Evolutionary conservation across 2,113 vertebrate species (phyloP).

Genomic region (Gambusia affinis): DNA sequence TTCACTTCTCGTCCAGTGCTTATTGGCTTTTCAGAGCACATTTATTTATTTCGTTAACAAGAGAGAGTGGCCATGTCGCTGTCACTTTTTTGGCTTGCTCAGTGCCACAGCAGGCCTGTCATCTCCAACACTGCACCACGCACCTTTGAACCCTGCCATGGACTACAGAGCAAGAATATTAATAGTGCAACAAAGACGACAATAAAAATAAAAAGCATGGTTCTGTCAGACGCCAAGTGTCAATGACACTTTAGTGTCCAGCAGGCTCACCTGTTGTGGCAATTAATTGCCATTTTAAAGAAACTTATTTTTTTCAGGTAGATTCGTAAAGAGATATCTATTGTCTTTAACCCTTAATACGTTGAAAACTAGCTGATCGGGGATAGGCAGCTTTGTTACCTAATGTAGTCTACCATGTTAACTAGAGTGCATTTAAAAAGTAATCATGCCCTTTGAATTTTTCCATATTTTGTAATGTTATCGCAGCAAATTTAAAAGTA

Average conservation of each 20-base stretch:
- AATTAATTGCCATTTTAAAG: not conserved
- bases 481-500: not conserved
- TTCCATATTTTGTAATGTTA: not conserved
- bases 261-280: constrained; percentile 22
- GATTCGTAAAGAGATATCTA: not conserved
- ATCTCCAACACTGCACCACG: constrained; percentile 67
- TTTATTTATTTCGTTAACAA: constrained; percentile 83
- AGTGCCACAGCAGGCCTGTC: constrained; percentile 71
- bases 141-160: constrained; percentile 69
- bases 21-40: constrained; percentile 81
- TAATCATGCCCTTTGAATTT: not conserved
- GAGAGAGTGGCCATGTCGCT: constrained; percentile 68
- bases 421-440: not conserved
- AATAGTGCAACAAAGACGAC: constrained; percentile 70
- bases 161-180: constrained; percentile 69
- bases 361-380: no score
- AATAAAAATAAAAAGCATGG: constrained; percentile 60
- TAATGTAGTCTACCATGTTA: not conserved
- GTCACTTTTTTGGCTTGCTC: constrained; percentile 76
- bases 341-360: not conserved
- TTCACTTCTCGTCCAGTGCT: constrained; percentile 72
- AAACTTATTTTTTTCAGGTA: not conserved
- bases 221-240: constrained; percentile 56
- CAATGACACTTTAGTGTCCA: constrained; percentile 45
- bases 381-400: not conserved